Conservation (phyloP, 2,888 invertebrate genomes). For the Hydraecia micacea region DNA sequence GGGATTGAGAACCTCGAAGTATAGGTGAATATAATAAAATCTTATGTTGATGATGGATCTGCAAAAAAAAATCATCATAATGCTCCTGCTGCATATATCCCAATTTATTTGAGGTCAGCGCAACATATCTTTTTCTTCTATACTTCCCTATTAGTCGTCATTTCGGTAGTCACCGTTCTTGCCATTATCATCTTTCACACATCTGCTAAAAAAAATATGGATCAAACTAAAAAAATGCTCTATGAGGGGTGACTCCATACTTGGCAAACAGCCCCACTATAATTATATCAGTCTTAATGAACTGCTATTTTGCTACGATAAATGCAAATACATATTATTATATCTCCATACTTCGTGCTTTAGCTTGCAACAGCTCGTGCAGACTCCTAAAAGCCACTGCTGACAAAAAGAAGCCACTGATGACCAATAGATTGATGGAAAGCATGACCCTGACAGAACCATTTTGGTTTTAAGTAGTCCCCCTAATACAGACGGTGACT, state of each 20-base stretch:
- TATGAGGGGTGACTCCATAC: neutral
- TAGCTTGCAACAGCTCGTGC: neutral
- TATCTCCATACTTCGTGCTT: neutral
- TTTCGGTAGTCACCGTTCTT: too few species aligned
- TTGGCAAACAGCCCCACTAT: neutral
- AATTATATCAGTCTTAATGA: neutral
- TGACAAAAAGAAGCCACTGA: neutral
- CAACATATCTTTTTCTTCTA: neutral
- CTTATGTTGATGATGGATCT: neutral
- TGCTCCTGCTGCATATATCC: too few species aligned
- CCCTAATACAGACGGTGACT: neutral
- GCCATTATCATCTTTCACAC: too few species aligned
- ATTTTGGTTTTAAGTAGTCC: neutral
- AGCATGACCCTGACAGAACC: neutral
- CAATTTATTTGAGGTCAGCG: too few species aligned
- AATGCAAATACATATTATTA: neutral
- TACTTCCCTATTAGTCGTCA: neutral
- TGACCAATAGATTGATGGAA: neutral
- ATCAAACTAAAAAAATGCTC: neutral
- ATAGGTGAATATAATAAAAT: neutral
- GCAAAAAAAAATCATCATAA: too few species aligned
- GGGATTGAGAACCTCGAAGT: neutral
- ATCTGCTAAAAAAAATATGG: too few species aligned
- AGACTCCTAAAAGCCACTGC: neutral
- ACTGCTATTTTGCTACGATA: neutral